Conservation (phyloP, 2,888 invertebrate genomes). For the Drosophila macrospina region DNA sequence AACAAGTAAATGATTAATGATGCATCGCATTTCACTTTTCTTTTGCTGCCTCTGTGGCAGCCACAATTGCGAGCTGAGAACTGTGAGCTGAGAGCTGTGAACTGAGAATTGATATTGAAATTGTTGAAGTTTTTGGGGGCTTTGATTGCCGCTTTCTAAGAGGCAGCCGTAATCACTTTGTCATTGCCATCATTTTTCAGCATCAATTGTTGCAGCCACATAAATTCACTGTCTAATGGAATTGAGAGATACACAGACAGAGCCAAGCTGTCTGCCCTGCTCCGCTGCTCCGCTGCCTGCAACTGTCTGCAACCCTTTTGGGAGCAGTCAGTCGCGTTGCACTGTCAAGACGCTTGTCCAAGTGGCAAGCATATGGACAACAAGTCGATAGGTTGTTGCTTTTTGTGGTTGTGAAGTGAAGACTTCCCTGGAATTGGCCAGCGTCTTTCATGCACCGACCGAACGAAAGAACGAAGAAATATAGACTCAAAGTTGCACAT, state of each 20-base stretch:
- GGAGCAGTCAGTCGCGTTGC: constrained; percentile 31
- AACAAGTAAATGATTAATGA: constrained; percentile 79
- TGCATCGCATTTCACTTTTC: constrained; percentile 71
- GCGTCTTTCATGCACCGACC: constrained; percentile 65
- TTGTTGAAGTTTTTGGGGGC: constrained; percentile 64
- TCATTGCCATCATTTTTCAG: constrained; percentile 81
- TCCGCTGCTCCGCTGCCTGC: constrained; percentile 30
- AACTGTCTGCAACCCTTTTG: constrained; percentile 42
- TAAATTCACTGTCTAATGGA: constrained; percentile 77
- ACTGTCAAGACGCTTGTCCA: constrained; percentile 43
- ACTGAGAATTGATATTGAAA: constrained; percentile 44
- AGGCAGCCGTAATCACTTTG: constrained; percentile 73
- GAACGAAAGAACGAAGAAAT: too few relatives aligned
- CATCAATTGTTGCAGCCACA: constrained; percentile 74
- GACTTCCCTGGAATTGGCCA: constrained; percentile 77
- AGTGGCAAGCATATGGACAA: constrained; percentile 55
- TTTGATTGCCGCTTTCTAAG: constrained; percentile 74
- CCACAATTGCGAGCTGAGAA: constrained; percentile 13
- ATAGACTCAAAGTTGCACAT: constrained; percentile 37
- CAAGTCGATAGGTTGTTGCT: constrained; percentile 44
- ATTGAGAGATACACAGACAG: constrained; percentile 64
- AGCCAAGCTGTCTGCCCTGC: constrained; percentile 48
- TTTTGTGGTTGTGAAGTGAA: constrained; percentile 74
- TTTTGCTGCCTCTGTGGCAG: neutral
- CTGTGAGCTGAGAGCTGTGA: constrained; percentile 9